Percentiles rank a stretch among this genome's conserved stretches.
These are phyloP conservation scores for Melieria crassipennis DNA, from an alignment of 2,888 invertebrate species.

Conservation along the genomic window DNA sequence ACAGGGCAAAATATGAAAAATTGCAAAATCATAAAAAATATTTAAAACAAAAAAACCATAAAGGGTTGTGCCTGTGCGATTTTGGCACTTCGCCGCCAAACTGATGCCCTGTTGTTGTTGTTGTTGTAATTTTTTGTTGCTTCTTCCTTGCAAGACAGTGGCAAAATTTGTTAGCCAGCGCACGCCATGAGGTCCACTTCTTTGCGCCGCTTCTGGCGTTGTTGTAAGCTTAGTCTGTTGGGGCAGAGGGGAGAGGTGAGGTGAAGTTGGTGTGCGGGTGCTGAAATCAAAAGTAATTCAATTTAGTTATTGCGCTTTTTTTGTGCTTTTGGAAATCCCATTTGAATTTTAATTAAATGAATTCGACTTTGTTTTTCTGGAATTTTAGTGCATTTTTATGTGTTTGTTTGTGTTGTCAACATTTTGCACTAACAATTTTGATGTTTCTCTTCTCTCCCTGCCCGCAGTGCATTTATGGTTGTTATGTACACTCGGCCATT, in stretches of 20 bases:
- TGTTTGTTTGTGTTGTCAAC: conserved; percentile 37
- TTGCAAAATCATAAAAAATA: conserved; percentile 18
- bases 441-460: conserved; percentile 19
- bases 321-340: conserved; percentile 3
- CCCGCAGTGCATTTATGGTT: conserved; percentile 93
- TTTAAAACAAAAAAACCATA: conserved; percentile 30
- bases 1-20: conserved; percentile 21
- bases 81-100: conserved; percentile 53
- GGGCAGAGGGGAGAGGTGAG: no score
- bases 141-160: no score
- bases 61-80: conserved; percentile 50
- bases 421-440: neutral
- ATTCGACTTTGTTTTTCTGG: conserved; percentile 32
- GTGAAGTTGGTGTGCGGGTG: neutral
- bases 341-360: conserved; percentile 29
- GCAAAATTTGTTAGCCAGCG: no score
- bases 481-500: conserved; percentile 99
- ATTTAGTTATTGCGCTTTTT: conserved; percentile 18
- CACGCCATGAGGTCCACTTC: no score
- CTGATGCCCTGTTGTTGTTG: neutral
- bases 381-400: conserved; percentile 43
- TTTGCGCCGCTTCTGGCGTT: no score
- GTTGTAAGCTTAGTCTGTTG: neutral
- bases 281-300: conserved; percentile 35
- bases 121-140: no score